phyloP scores from a whole-genome alignment of 2,888 invertebrate genomes.

The Latheticus oryzae region DNA sequence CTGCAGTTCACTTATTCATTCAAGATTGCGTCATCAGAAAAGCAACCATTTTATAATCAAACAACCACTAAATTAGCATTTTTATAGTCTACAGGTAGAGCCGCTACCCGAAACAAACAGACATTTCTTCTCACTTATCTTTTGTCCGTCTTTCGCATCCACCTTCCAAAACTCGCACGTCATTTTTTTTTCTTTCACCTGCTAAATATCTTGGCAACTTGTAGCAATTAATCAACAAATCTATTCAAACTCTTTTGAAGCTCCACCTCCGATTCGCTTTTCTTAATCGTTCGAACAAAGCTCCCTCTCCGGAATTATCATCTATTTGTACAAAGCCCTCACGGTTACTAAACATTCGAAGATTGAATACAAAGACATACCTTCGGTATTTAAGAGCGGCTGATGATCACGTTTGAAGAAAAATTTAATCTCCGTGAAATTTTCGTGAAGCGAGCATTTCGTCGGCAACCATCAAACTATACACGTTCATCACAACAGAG shows the following conservation, averaged over 20 bases:
- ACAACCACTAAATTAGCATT: no score
- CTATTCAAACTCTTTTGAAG: conserved; percentile 1
- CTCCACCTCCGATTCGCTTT: conserved; percentile 4
- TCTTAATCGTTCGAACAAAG: conserved; percentile 4
- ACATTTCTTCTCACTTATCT: neutral
- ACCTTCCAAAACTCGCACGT: conserved; percentile 4
- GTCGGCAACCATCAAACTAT: conserved; percentile 38
- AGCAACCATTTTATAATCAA: no score
- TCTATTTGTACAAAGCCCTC: conserved; percentile 29
- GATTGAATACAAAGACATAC: conserved; percentile 44
- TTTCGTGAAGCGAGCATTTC: conserved; percentile 47
- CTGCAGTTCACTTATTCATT: no score
- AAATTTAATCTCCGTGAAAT: conserved; percentile 48
- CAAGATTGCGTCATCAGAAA: no score
- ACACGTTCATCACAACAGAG: conserved; percentile 15
- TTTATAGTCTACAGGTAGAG: conserved; percentile 1
- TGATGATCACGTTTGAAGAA: conserved; percentile 46
- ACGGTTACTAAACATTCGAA: conserved; percentile 32
- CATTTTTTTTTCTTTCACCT: neutral
- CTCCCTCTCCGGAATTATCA: conserved; percentile 11
- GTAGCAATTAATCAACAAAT: conserved; percentile 10
- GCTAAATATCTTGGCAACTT: neutral
- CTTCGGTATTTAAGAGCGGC: conserved; percentile 44
- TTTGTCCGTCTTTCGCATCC: neutral
- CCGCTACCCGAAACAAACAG: neutral